A percentile compares a stretch with the other conserved stretches of the same genome.
Conservation (phyloP, 2,113 vertebrate species). For the Gasterosteus nipponicus region DNA sequence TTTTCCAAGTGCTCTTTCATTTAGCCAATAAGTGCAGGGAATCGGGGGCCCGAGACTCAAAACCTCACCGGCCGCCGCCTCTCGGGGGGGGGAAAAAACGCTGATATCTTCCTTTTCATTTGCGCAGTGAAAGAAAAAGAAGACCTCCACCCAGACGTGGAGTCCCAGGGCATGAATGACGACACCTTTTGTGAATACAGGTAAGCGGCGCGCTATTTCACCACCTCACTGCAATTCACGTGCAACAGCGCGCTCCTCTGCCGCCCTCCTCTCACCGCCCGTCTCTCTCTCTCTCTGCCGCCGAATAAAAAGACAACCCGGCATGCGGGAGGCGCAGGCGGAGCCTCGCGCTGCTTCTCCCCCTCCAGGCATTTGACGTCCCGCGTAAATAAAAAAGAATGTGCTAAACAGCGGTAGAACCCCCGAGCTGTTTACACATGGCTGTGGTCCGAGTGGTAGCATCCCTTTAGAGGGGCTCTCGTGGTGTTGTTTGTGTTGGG, state of each 20-base stretch:
- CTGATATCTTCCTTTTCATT: slow-evolving; percentile 53
- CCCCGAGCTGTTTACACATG: slow-evolving; percentile 64
- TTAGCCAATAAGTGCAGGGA: slow-evolving; percentile 19
- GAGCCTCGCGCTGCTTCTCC: slow-evolving; percentile 61
- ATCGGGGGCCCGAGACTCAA: slow-evolving; percentile 13
- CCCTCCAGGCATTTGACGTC: slow-evolving; percentile 66
- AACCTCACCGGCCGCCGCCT: slow-evolving; percentile 32
- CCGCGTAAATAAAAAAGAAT: slow-evolving; percentile 73
- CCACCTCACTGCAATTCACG: slow-evolving; percentile 33
- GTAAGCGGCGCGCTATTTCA: slow-evolving; percentile 77
- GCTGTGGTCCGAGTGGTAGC: slow-evolving; percentile 49
- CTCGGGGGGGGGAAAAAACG: slow-evolving; percentile 40
- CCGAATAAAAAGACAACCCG: slow-evolving; percentile 72
- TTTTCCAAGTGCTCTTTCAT: slow-evolving; percentile 24
- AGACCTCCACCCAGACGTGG: slow-evolving; percentile 94
- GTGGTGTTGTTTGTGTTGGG: slow-evolving; percentile 50
- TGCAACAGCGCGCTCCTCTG: slow-evolving; percentile 20
- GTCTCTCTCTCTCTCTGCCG: slow-evolving; percentile 40
- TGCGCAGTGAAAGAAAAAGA: slow-evolving; percentile 95
- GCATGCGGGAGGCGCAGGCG: slow-evolving; percentile 59
- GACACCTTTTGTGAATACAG: slow-evolving; percentile 99
- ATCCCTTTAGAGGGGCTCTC: slow-evolving; percentile 39
- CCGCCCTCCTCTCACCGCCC: slow-evolving; percentile 25
- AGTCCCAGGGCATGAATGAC: slow-evolving; percentile 95
- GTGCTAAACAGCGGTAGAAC: slow-evolving; percentile 73